These are phyloP conservation scores for Salvelinus namaycush DNA, from an alignment of 2,113 vertebrate species.

Conservation along the genomic window DNA sequence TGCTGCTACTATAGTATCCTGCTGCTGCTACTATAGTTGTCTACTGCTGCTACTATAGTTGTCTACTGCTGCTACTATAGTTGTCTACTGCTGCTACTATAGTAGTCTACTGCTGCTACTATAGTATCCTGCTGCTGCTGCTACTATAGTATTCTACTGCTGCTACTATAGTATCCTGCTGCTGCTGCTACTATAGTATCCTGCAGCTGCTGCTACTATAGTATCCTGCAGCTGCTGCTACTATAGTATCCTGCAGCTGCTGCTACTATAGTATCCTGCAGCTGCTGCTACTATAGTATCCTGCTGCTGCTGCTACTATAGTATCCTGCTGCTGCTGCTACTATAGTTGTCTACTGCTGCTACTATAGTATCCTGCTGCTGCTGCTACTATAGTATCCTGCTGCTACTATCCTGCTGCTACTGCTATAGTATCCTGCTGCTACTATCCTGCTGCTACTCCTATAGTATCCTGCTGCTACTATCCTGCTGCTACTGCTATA, in stretches of 20 bases:
- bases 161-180: neutral
- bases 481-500: neutral
- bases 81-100: neutral
- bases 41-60: neutral
- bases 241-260: neutral
- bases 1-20: too few relatives aligned
- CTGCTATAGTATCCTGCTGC: too few relatives aligned
- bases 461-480: neutral
- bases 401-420: neutral
- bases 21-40: too few relatives aligned
- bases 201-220: too few relatives aligned
- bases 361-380: too few relatives aligned
- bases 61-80: neutral
- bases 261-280: neutral
- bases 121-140: neutral
- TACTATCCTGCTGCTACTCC: too few relatives aligned
- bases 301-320: too few relatives aligned
- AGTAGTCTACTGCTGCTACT: too few relatives aligned
- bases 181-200: too few relatives aligned
- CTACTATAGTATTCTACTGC: neutral
- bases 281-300: too few relatives aligned
- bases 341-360: too few relatives aligned
- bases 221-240: too few relatives aligned
- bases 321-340: neutral
- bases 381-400: neutral